Conservation (phyloP, 2,888 invertebrate genomes). For the Anoplius nigerrimus region DNA sequence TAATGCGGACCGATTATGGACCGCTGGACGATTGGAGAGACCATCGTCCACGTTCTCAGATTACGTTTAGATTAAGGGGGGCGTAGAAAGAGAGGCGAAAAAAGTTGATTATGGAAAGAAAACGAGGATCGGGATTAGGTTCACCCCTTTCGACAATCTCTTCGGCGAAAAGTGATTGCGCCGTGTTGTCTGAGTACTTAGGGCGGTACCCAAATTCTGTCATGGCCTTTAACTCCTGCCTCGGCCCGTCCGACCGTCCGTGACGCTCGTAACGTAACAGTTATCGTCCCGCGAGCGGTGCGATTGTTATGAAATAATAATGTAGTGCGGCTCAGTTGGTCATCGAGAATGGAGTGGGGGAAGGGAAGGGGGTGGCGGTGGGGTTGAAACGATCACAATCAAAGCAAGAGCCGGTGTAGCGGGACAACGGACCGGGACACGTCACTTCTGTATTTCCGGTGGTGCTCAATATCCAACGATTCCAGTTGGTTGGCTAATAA, state of each 20-base stretch:
- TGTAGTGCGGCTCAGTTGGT: constrained; percentile 47
- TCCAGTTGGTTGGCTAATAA: constrained; percentile 32
- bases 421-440: constrained; percentile 46
- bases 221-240: constrained; percentile 23
- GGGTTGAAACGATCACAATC: constrained; percentile 66
- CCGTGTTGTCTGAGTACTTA: too few relatives aligned
- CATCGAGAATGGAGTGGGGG: constrained; percentile 39
- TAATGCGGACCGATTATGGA: constrained; percentile 21
- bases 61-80: constrained; percentile 44
- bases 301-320: constrained; percentile 71
- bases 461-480: constrained; percentile 61
- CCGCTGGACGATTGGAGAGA: constrained; percentile 25
- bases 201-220: too few relatives aligned
- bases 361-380: constrained; percentile 27
- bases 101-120: constrained; percentile 13
- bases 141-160: too few relatives aligned
- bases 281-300: constrained; percentile 62
- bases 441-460: constrained; percentile 63
- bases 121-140: constrained; percentile 13
- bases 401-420: constrained; percentile 61
- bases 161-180: too few relatives aligned
- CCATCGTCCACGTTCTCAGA: constrained; percentile 42
- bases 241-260: constrained; percentile 49
- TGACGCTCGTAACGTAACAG: constrained; percentile 59
- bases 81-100: too few relatives aligned